phyloP scores from a whole-genome alignment of 1,140 invertebrate species.

The Bombus sibiricus region DNA sequence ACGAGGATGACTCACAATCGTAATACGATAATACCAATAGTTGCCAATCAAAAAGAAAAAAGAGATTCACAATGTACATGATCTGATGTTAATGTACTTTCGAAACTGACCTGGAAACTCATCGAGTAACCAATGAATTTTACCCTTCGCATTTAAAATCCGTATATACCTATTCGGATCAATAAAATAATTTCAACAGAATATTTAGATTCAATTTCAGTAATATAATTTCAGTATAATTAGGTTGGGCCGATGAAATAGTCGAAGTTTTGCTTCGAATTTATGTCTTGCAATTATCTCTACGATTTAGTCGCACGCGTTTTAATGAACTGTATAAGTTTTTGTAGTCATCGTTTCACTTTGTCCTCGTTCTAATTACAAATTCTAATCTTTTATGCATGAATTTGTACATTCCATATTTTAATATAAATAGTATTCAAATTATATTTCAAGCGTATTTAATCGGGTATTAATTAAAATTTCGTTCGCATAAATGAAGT shows the following conservation, averaged over 20 bases:
- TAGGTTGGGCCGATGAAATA: neutral
- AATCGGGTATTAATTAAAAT: too few species aligned
- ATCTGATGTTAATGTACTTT: neutral
- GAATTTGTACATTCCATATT: neutral
- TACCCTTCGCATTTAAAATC: neutral
- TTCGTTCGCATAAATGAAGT: too few species aligned
- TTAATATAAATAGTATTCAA: neutral
- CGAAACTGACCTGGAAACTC: neutral
- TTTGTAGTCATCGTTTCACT: neutral
- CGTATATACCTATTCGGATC: neutral
- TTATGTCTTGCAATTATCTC: constrained; percentile 14
- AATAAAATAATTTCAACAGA: neutral
- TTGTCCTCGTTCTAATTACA: too few species aligned
- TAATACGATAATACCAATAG: too few species aligned
- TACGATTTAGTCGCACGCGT: neutral
- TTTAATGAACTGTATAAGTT: constrained; percentile 4
- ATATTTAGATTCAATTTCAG: constrained; percentile 1
- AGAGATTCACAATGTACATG: neutral
- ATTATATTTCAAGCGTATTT: neutral
- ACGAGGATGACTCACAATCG: constrained; percentile 1
- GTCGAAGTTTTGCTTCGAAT: neutral
- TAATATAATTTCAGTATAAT: neutral
- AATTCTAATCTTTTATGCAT: neutral
- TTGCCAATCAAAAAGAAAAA: neutral
- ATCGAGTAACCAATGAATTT: neutral